Evolutionary conservation across 2,797 vertebrate genomes (phyloP).

Genomic region (Dromococcyx pavoninus): DNA sequence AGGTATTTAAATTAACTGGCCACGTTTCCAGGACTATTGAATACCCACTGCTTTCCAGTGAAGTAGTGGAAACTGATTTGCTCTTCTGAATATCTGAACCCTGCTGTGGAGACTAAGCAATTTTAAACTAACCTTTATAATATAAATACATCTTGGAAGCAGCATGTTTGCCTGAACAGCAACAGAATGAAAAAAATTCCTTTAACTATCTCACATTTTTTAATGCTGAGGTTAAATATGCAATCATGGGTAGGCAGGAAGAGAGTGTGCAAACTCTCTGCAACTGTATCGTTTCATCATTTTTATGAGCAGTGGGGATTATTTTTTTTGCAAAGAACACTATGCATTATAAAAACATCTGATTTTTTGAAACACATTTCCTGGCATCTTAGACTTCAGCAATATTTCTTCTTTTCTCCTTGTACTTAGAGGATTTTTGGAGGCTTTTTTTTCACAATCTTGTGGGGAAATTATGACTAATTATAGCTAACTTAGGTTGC

Average conservation of each 20-base stretch:
- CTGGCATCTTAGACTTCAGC: background rate
- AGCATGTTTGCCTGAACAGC: background rate
- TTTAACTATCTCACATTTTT: conserved; percentile 48
- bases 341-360: conserved; percentile 52
- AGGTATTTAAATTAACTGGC: background rate
- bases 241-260: conserved; percentile 51
- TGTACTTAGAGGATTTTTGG: background rate
- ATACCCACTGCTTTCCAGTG: conserved; percentile 14
- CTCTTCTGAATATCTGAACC: conserved; percentile 28
- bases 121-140: conserved; percentile 26
- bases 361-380: conserved; percentile 51
- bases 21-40: conserved; percentile 14
- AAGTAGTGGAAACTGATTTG: conserved; percentile 49
- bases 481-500: background rate
- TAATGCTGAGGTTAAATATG: conserved; percentile 58
- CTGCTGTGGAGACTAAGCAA: background rate
- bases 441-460: background rate
- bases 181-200: conserved; percentile 35
- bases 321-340: conserved; percentile 38
- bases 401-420: background rate
- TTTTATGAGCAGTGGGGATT: conserved; percentile 58
- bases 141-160: conserved; percentile 37
- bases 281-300: conserved; percentile 49
- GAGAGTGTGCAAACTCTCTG: conserved; percentile 37
- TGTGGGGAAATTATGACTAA: background rate